Percentiles rank a stretch among this genome's conserved stretches.
These are phyloP conservation scores for Myoxocephalus aenaeus DNA, from an alignment of 2,797 vertebrate genomes.

Conservation along the genomic window DNA sequence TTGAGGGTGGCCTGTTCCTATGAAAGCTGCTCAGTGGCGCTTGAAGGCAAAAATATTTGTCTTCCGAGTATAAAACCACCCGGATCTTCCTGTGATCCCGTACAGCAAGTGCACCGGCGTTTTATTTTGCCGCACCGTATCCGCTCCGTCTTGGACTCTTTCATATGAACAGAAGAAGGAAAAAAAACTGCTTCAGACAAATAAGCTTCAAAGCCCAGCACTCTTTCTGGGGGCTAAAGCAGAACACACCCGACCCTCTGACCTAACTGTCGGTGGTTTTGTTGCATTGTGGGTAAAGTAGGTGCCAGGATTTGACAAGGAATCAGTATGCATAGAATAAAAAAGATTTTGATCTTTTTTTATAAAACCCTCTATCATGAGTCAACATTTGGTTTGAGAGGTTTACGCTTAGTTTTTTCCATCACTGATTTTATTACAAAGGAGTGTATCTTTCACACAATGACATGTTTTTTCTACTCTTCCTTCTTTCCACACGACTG, in stretches of 20 bases:
- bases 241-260: not conserved
- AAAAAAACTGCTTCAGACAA: too few species aligned
- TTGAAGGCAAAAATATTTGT: too few species aligned
- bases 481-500: not conserved
- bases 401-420: not conserved
- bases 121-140: too few species aligned
- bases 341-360: not conserved
- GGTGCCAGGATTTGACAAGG: not conserved
- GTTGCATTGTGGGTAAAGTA: not conserved
- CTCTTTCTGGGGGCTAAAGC: too few species aligned
- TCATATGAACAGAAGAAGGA: too few species aligned
- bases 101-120: too few species aligned
- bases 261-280: not conserved
- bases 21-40: too few species aligned
- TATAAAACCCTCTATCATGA: not conserved
- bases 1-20: too few species aligned
- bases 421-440: not conserved
- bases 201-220: too few species aligned
- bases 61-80: too few species aligned
- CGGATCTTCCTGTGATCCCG: too few species aligned
- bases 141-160: too few species aligned
- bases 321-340: not conserved
- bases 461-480: not conserved
- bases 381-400: not conserved
- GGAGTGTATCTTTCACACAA: constrained; percentile 1